Evolutionary conservation across 23 tunicate genomes (phyloP).

Genomic region (Diplosoma virens): DNA sequence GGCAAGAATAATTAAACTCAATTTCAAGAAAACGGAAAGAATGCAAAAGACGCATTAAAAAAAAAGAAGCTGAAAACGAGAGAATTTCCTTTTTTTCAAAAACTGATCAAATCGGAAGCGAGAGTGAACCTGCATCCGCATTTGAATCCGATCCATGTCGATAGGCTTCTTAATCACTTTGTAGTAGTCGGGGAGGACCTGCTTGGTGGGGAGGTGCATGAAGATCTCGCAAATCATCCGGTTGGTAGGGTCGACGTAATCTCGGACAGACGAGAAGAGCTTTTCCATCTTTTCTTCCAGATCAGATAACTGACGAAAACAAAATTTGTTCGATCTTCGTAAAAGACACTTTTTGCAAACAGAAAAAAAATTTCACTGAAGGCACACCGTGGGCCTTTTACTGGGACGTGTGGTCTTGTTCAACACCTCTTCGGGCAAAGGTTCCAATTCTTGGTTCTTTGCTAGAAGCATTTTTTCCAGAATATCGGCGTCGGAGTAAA

Average conservation of each 20-base stretch:
- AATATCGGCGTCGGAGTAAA: slow-evolving; percentile 77
- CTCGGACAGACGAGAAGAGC: slow-evolving; percentile 46
- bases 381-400: too few relatives aligned
- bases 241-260: slow-evolving; percentile 62
- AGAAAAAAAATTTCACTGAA: too few relatives aligned
- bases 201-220: slow-evolving; percentile 83
- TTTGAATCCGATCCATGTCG: slow-evolving; percentile 89
- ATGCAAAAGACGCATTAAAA: background rate
- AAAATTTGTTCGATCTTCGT: too few relatives aligned
- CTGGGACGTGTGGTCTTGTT: background rate
- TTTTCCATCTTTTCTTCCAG: slow-evolving; percentile 53
- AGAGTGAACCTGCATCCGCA: slow-evolving; percentile 82
- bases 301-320: slow-evolving; percentile 1
- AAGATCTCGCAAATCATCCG: slow-evolving; percentile 90
- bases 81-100: background rate
- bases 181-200: slow-evolving; percentile 95
- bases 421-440: slow-evolving; percentile 22
- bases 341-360: too few relatives aligned
- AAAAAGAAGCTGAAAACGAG: background rate
- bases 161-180: slow-evolving; percentile 93
- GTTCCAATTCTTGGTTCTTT: slow-evolving; percentile 64
- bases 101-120: background rate
- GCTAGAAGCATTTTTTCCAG: slow-evolving; percentile 62
- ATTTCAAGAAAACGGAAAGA: background rate
- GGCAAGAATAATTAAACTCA: background rate